Evolutionary conservation across 2,888 invertebrate species (phyloP).

Genomic region (Xestia xanthographa): DNA sequence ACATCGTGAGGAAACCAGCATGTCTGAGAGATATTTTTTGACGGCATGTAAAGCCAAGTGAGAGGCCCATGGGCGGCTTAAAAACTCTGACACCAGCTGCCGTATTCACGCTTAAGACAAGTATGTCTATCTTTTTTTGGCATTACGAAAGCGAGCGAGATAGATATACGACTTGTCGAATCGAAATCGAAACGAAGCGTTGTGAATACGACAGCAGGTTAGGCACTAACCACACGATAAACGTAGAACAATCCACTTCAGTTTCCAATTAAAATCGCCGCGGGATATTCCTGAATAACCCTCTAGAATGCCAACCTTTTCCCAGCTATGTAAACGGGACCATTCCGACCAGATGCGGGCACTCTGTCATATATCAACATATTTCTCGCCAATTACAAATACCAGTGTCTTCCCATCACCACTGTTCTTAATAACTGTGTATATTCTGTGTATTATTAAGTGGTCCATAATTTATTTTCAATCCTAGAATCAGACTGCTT

Average conservation of each 20-base stretch:
- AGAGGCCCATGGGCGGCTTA: too few species aligned
- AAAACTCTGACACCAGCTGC: too few species aligned
- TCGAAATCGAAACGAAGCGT: too few species aligned
- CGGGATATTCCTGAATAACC: not conserved
- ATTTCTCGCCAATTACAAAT: constrained; percentile 49
- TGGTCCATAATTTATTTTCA: constrained; percentile 59
- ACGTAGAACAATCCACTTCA: not conserved
- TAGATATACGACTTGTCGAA: too few species aligned
- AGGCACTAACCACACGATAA: too few species aligned
- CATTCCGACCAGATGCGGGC: constrained; percentile 3
- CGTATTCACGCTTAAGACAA: too few species aligned
- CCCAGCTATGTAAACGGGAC: not conserved
- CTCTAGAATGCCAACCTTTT: not conserved
- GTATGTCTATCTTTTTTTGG: too few species aligned
- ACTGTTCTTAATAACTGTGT: constrained; percentile 31
- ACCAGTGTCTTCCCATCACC: constrained; percentile 24
- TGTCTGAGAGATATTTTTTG: too few species aligned
- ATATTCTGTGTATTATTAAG: constrained; percentile 48
- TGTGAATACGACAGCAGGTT: too few species aligned
- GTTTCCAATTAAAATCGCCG: not conserved
- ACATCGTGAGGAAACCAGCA: too few species aligned
- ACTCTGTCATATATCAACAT: constrained; percentile 30
- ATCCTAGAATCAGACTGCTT: constrained; percentile 42
- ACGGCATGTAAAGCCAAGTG: too few species aligned
- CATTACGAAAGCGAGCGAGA: too few species aligned